Conservation (phyloP, 2,888 invertebrate species). For the Trissonchulus latispiculum region DNA sequence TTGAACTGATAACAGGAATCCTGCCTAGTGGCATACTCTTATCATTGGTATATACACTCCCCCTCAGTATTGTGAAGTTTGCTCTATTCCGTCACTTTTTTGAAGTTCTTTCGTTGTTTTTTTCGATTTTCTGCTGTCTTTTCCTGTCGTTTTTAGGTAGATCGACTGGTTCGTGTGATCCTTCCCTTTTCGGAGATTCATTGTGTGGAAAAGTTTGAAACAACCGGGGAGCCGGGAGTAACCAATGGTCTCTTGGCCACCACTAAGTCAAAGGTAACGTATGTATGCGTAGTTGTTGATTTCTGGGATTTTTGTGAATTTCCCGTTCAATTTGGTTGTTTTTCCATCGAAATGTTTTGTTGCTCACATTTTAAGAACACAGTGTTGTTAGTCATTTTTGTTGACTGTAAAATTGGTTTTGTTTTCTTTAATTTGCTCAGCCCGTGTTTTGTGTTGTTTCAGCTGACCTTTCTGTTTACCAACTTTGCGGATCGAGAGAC, state of each 20-base stretch:
- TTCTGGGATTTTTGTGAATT: not conserved
- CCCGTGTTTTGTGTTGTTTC: not conserved
- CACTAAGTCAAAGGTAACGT: conserved; percentile 18
- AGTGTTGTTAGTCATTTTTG: not conserved
- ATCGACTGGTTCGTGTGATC: conserved; percentile 33
- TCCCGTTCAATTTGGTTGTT: not conserved
- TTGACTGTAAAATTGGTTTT: not conserved
- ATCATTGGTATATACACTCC: too few relatives aligned
- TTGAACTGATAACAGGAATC: too few relatives aligned
- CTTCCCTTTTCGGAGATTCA: conserved; percentile 34
- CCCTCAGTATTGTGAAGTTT: too few relatives aligned
- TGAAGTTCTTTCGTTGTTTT: too few relatives aligned
- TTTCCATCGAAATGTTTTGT: not conserved
- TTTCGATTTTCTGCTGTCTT: too few relatives aligned
- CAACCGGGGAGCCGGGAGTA: conserved; percentile 23
- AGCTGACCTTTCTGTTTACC: conserved; percentile 24
- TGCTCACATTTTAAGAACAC: not conserved
- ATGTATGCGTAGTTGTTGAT: too few relatives aligned
- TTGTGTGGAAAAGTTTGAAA: conserved; percentile 35
- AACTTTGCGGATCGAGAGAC: conserved; percentile 19
- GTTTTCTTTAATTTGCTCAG: not conserved
- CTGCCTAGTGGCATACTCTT: too few relatives aligned
- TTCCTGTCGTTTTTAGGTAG: conserved; percentile 23
- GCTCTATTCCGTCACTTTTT: too few relatives aligned
- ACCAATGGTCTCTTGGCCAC: conserved; percentile 21